A percentile compares a stretch with the other conserved stretches of the same genome.
Evolutionary conservation across 1,140 invertebrate species (phyloP).

Genomic region (Charaxes varanes): DNA sequence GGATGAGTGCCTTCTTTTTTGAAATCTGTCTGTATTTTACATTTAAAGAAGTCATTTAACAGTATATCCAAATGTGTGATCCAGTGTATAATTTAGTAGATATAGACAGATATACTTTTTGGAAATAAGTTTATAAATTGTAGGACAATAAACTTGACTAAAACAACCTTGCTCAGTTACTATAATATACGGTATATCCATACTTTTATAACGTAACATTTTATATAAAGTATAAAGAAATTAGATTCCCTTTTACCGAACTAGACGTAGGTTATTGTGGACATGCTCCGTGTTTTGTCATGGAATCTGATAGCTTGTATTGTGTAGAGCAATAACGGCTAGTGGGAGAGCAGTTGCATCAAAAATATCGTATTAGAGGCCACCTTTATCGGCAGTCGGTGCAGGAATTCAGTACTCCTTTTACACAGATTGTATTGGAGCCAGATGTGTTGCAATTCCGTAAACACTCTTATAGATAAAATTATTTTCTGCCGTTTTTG

Average conservation of each 20-base stretch:
- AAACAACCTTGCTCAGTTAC: no score
- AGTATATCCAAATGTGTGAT: no score
- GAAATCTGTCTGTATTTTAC: no score
- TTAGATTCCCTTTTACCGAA: constrained; percentile 22
- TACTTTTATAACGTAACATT: constrained; percentile 41
- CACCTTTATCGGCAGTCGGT: constrained; percentile 37
- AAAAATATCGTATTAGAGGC: constrained; percentile 55
- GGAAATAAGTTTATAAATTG: no score
- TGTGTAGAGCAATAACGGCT: constrained; percentile 35
- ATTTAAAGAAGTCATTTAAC: no score
- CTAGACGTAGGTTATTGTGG: constrained; percentile 9
- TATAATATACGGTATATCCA: no score
- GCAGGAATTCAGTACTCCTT: constrained; percentile 38
- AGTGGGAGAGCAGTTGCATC: constrained; percentile 35
- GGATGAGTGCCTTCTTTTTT: no score
- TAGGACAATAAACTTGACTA: no score
- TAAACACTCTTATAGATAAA: constrained; percentile 67
- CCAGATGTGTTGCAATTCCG: constrained; percentile 55
- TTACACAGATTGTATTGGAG: constrained; percentile 60
- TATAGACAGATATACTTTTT: no score
- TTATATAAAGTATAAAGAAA: constrained; percentile 41
- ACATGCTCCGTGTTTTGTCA: constrained; percentile 12
- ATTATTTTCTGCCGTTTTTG: no score
- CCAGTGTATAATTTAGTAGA: no score
- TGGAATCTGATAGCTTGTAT: constrained; percentile 30